Conservation (phyloP, 2,113 vertebrate species). For the Colossoma macropomum region DNA sequence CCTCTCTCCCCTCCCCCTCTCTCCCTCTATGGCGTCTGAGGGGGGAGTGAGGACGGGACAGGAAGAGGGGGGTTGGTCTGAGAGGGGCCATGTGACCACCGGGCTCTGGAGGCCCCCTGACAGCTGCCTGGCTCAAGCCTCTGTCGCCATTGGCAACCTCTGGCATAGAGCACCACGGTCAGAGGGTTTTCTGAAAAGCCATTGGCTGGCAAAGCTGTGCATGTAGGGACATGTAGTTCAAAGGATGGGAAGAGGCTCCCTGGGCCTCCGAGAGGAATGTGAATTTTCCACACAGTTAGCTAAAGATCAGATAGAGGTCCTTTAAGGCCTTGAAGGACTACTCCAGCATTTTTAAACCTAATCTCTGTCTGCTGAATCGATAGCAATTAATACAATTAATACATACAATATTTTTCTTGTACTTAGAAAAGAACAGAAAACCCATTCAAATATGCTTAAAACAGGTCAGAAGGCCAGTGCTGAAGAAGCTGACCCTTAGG, state of each 20-base stretch:
- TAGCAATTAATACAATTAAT: not conserved
- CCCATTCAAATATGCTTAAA: not conserved
- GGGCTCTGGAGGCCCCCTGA: conserved; percentile 37
- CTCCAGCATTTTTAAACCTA: not conserved
- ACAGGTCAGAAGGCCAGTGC: not conserved
- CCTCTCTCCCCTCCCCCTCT: conserved; percentile 49
- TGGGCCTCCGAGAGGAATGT: conserved; percentile 27
- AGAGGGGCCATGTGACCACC: conserved; percentile 45
- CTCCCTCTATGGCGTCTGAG: conserved; percentile 28
- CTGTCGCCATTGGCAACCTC: conserved; percentile 45
- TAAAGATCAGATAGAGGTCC: conserved; percentile 4
- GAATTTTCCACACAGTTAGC: conserved; percentile 14
- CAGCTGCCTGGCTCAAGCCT: conserved; percentile 48
- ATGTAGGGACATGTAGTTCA: conserved; percentile 34
- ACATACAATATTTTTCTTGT: not conserved
- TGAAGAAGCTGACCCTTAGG: not conserved
- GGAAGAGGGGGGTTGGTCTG: conserved; percentile 53
- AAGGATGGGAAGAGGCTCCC: not conserved
- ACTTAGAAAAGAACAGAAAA: not conserved
- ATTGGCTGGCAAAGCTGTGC: conserved; percentile 19
- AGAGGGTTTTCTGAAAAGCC: not conserved
- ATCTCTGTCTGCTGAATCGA: too few species aligned
- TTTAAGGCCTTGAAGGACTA: not conserved
- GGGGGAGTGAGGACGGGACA: conserved; percentile 20
- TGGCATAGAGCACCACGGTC: conserved; percentile 21